These are phyloP conservation scores for Cherax destructor DNA, from an alignment of 1,140 invertebrate genomes.

Conservation along the genomic window DNA sequence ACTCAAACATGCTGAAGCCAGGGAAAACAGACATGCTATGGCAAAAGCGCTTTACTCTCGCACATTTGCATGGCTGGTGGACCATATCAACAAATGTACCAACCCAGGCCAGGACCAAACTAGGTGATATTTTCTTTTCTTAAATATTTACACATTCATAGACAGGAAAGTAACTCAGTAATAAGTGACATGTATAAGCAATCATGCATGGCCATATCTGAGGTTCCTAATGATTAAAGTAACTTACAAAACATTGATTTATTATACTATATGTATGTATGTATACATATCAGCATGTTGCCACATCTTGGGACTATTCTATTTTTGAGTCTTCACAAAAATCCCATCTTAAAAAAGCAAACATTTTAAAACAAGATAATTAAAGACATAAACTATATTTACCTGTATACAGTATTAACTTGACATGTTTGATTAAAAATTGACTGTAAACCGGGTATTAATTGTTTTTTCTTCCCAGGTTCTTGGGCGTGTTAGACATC, in stretches of 20 bases:
- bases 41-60: slow-evolving; percentile 93
- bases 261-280: too few relatives aligned
- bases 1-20: slow-evolving; percentile 85
- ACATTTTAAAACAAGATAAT: too few relatives aligned
- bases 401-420: too few relatives aligned
- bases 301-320: too few relatives aligned
- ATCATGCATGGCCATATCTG: too few relatives aligned
- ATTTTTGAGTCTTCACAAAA: too few relatives aligned
- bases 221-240: too few relatives aligned
- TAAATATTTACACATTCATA: not conserved
- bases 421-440: not conserved
- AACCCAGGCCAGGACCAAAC: slow-evolving; percentile 88
- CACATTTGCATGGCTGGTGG: slow-evolving; percentile 94
- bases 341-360: too few relatives aligned
- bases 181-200: too few relatives aligned
- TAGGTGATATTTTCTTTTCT: slow-evolving; percentile 22
- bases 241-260: too few relatives aligned
- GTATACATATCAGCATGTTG: too few relatives aligned
- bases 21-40: slow-evolving; percentile 92
- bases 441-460: not conserved
- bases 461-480: slow-evolving; percentile 76
- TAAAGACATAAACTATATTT: too few relatives aligned
- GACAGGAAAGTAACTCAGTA: not conserved
- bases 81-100: slow-evolving; percentile 94
- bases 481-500: slow-evolving; percentile 95